These are phyloP conservation scores for Prunella strophiata DNA, from an alignment of 2,797 vertebrate species.

Conservation along the genomic window DNA sequence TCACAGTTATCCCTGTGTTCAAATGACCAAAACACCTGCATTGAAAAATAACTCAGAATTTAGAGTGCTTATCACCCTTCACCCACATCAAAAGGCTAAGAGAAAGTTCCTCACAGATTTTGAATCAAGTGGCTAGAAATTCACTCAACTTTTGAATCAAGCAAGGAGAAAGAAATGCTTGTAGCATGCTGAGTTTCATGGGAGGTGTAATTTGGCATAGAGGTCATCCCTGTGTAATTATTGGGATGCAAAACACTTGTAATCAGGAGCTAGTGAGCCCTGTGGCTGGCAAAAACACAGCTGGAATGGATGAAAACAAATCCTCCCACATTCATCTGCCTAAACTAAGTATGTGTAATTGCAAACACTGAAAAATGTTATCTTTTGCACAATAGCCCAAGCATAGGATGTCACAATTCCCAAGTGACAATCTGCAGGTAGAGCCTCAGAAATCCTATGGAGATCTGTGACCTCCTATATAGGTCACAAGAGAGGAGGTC, in stretches of 20 bases:
- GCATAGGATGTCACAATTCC: not conserved
- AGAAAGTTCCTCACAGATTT: not conserved
- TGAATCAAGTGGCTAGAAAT: not conserved
- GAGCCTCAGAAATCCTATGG: not conserved
- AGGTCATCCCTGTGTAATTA: not conserved
- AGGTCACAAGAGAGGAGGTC: not conserved
- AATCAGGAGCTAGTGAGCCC: not conserved
- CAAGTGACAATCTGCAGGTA: not conserved
- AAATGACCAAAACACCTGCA: not conserved
- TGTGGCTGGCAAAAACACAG: not conserved
- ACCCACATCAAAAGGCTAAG: not conserved
- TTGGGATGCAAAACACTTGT: not conserved
- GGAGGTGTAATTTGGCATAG: not conserved
- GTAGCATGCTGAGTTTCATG: not conserved
- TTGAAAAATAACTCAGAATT: not conserved
- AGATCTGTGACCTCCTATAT: not conserved
- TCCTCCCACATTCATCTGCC: not conserved
- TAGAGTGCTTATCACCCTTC: not conserved
- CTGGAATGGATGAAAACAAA: not conserved
- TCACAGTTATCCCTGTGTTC: not conserved
- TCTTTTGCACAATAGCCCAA: not conserved
- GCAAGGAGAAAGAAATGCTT: not conserved
- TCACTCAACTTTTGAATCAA: not conserved
- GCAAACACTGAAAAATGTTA: not conserved
- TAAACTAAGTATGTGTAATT: not conserved